Evolutionary conservation across 2,888 invertebrate genomes (phyloP).

Genomic region (Cecidostiba fungosa): DNA sequence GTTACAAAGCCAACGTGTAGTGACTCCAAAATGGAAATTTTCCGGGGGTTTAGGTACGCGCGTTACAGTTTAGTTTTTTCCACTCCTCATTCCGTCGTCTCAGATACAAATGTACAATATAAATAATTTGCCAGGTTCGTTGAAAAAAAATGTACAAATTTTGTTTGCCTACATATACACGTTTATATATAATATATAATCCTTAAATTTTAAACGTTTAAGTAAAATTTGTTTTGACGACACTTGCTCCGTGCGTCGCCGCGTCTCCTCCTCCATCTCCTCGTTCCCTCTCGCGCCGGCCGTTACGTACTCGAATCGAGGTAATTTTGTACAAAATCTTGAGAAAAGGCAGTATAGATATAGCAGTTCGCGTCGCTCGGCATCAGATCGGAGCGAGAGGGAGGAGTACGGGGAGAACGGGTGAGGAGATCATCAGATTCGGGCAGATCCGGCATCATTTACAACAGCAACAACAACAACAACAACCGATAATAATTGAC

Average conservation of each 20-base stretch:
- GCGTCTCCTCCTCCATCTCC: background rate
- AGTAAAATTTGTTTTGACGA: conserved; percentile 43
- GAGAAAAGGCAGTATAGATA: conserved; percentile 13
- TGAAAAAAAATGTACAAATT: conserved; percentile 76
- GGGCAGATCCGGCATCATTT: background rate
- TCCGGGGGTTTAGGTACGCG: conserved; percentile 53
- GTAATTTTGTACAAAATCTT: conserved; percentile 14
- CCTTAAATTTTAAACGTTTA: conserved; percentile 44
- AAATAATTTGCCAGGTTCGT: conserved; percentile 76
- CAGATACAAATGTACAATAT: conserved; percentile 76
- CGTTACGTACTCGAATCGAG: background rate
- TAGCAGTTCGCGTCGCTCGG: background rate
- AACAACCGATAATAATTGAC: background rate
- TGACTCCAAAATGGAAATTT: conserved; percentile 48
- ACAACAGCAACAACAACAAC: background rate
- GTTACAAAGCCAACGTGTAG: conserved; percentile 47
- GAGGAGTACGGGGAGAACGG: background rate
- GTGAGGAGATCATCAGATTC: background rate
- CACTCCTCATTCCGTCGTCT: background rate
- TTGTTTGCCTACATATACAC: conserved; percentile 42
- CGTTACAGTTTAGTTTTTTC: background rate
- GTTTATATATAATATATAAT: background rate
- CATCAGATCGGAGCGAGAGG: background rate
- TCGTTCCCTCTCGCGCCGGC: background rate
- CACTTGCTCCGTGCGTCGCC: background rate